phyloP scores from a whole-genome alignment of 64 coral and sea anemone species.

The Pachyseris speciosa region DNA sequence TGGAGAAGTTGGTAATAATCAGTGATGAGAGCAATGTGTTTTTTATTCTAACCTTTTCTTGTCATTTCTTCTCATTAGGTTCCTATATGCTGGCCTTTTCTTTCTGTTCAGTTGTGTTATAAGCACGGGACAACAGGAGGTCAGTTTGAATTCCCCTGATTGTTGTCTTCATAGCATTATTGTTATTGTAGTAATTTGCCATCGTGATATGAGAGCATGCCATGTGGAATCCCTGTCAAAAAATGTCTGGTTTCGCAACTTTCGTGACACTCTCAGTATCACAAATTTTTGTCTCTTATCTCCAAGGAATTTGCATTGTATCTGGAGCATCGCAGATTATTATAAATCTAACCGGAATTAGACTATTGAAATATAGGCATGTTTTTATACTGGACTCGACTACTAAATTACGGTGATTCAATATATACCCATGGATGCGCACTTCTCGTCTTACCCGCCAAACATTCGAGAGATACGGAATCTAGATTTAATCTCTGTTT shows the following conservation, averaged over 20 bases:
- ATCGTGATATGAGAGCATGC: background rate
- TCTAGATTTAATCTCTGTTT: background rate
- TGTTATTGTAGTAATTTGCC: background rate
- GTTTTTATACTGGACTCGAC: no score
- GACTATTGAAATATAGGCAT: no score
- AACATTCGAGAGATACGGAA: background rate
- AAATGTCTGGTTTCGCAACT: background rate
- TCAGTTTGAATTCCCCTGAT: slow-evolving; percentile 4
- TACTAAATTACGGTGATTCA: no score
- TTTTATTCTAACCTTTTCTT: background rate
- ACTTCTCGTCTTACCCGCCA: background rate
- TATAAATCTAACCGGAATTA: no score
- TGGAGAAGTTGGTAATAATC: background rate
- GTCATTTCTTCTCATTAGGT: background rate
- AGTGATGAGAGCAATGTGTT: background rate
- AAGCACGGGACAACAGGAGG: slow-evolving; percentile 21
- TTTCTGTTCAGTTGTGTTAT: background rate
- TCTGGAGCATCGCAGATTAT: no score
- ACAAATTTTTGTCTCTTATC: background rate
- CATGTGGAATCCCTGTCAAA: no score
- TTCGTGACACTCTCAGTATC: background rate
- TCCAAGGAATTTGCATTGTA: no score
- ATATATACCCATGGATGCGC: no score
- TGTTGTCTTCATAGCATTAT: background rate
- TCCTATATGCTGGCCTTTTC: background rate